A percentile compares a stretch with the other conserved stretches of the same genome.
Conservation (phyloP, 1,140 invertebrate species). For the Battus philenor region DNA sequence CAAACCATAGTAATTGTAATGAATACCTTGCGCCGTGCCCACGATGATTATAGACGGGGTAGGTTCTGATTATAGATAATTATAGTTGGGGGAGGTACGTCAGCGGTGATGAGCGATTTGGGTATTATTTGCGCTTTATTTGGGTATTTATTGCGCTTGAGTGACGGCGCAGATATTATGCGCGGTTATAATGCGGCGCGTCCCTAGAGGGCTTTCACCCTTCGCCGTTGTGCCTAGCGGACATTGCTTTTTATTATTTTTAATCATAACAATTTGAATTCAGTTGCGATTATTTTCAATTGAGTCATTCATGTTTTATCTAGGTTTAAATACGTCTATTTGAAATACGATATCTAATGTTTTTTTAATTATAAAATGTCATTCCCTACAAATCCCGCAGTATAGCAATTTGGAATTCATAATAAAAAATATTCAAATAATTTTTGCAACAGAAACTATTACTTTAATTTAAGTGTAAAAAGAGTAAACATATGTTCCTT, state of each 20-base stretch:
- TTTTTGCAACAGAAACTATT: no score
- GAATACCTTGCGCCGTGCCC: conserved; percentile 41
- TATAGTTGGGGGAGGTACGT: conserved; percentile 59
- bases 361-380: no score
- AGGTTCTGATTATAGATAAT: conserved; percentile 69
- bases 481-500: no score
- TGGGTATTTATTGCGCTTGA: conserved; percentile 76
- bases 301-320: no score
- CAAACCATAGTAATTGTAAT: conserved; percentile 54
- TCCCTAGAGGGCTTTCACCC: conserved; percentile 54
- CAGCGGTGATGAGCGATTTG: conserved; percentile 74
- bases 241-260: conserved; percentile 45
- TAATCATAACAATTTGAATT: conserved; percentile 35
- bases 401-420: no score
- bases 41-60: conserved; percentile 59
- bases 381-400: no score
- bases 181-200: conserved; percentile 52
- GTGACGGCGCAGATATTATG: conserved; percentile 75
- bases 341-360: no score
- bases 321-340: no score
- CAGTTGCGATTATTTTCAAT: conserved; percentile 6
- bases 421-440: no score
- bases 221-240: conserved; percentile 36
- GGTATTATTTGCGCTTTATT: conserved; percentile 77
- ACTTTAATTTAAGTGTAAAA: no score